These are phyloP conservation scores for Drosophila sechellia DNA, from an alignment of 1,140 invertebrate species.

Conservation along the genomic window DNA sequence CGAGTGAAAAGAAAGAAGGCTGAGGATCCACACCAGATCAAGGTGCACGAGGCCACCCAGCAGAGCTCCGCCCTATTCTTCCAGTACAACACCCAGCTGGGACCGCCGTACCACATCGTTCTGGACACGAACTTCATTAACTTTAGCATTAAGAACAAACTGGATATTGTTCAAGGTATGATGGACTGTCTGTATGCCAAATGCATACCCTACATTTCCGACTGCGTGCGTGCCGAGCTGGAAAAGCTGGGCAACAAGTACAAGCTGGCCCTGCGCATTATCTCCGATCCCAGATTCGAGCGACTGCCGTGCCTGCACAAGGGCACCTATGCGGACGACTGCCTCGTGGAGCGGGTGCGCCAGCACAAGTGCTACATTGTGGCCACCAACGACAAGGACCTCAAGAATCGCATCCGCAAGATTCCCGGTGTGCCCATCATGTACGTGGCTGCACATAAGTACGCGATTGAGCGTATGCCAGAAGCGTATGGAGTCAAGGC, in stretches of 20 bases:
- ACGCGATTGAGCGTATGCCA: constrained; percentile 98
- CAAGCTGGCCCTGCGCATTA: constrained; percentile 97
- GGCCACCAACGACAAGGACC: constrained; percentile 99
- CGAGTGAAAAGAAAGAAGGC: constrained; percentile 90
- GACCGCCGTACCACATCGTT: constrained; percentile 97
- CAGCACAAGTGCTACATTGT: constrained; percentile 99
- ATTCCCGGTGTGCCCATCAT: constrained; percentile 99
- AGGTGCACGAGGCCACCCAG: constrained; percentile 93
- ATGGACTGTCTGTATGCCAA: constrained; percentile 99
- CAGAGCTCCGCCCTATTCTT: constrained; percentile 97
- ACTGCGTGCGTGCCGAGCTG: constrained; percentile 99
- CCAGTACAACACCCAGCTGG: constrained; percentile 99
- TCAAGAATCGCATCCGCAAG: constrained; percentile 98
- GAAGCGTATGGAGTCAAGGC: constrained; percentile 94
- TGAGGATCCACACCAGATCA: constrained; percentile 90
- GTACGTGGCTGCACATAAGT: constrained; percentile 97
- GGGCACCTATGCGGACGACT: constrained; percentile 99
- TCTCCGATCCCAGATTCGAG: constrained; percentile 98
- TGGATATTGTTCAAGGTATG: constrained; percentile 98
- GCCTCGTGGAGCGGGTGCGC: constrained; percentile 97
- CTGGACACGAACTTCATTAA: constrained; percentile 99
- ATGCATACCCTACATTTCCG: constrained; percentile 99
- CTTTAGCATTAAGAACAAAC: constrained; percentile 99
- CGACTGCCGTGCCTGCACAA: constrained; percentile 97
- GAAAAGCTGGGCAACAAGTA: constrained; percentile 99